These are phyloP conservation scores for Fratercula arctica DNA, from an alignment of 2,797 vertebrate genomes.

Conservation along the genomic window DNA sequence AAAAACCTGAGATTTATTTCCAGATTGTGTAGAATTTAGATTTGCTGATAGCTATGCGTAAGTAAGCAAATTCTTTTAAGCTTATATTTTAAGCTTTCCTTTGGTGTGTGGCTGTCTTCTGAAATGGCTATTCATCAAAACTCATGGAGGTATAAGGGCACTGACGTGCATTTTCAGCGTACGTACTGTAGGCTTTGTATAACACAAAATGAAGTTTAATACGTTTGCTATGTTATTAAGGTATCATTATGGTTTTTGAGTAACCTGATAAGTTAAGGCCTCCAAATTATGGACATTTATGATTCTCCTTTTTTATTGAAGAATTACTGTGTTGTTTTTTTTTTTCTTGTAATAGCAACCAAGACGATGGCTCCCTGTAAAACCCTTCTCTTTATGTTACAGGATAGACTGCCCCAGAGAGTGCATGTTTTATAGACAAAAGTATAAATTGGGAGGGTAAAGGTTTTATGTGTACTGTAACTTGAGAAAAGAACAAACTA, in stretches of 20 bases:
- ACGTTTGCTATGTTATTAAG: neutral
- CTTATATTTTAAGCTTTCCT: neutral
- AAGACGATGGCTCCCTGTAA: neutral
- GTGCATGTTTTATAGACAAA: neutral
- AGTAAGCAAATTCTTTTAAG: neutral
- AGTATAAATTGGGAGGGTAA: neutral
- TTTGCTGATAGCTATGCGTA: neutral
- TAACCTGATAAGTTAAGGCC: neutral
- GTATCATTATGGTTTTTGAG: neutral
- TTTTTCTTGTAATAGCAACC: neutral
- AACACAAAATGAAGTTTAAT: neutral
- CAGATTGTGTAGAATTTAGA: neutral
- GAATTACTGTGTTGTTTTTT: conserved; percentile 2
- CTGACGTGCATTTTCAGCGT: neutral
- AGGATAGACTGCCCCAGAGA: neutral
- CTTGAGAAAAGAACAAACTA: neutral
- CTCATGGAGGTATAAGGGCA: neutral
- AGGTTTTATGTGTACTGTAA: neutral
- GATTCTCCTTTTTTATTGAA: neutral
- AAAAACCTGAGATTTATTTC: neutral
- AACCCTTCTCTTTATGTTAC: neutral
- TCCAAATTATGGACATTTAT: neutral
- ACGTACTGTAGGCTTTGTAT: neutral
- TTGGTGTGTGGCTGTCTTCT: neutral
- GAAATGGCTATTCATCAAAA: neutral